Conservation (phyloP, 1,140 invertebrate species). For the Papilio helenus region DNA sequence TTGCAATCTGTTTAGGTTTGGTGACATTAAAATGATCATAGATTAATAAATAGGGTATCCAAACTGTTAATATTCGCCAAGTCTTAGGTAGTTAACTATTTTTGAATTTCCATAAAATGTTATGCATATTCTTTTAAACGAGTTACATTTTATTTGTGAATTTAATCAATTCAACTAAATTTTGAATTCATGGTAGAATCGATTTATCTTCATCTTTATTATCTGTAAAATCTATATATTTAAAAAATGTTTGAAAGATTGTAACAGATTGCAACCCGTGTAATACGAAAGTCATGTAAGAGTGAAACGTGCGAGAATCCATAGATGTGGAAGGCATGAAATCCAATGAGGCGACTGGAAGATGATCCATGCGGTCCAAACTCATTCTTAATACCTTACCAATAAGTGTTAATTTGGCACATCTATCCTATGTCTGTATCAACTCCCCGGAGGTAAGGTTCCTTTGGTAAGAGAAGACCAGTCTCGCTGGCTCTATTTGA, state of each 20-base stretch:
- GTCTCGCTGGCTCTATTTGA: slow-evolving; percentile 75
- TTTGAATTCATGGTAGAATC: not conserved
- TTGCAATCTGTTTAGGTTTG: slow-evolving; percentile 34
- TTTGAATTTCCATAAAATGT: too few relatives aligned
- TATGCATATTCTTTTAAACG: not conserved
- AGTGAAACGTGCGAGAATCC: slow-evolving; percentile 43
- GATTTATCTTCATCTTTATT: not conserved
- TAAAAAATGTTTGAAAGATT: not conserved
- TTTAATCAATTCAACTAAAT: not conserved
- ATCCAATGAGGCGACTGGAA: slow-evolving; percentile 51
- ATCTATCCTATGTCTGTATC: slow-evolving; percentile 57
- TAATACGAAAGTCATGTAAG: slow-evolving; percentile 22
- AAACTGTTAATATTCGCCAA: not conserved
- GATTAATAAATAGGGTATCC: not conserved
- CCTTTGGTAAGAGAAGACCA: slow-evolving; percentile 69
- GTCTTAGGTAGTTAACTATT: not conserved
- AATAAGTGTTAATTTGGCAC: slow-evolving; percentile 66
- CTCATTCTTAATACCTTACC: slow-evolving; percentile 61
- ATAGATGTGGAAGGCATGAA: slow-evolving; percentile 41
- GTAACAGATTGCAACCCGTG: slow-evolving; percentile 17
- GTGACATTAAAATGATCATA: not conserved
- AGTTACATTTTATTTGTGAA: not conserved
- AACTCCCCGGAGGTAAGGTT: slow-evolving; percentile 69
- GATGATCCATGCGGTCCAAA: slow-evolving; percentile 50
- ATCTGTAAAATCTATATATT: not conserved